A percentile compares a stretch with the other conserved stretches of the same genome.
These are phyloP conservation scores for Atta cephalotes DNA, from an alignment of 1,140 invertebrate genomes.

Conservation along the genomic window DNA sequence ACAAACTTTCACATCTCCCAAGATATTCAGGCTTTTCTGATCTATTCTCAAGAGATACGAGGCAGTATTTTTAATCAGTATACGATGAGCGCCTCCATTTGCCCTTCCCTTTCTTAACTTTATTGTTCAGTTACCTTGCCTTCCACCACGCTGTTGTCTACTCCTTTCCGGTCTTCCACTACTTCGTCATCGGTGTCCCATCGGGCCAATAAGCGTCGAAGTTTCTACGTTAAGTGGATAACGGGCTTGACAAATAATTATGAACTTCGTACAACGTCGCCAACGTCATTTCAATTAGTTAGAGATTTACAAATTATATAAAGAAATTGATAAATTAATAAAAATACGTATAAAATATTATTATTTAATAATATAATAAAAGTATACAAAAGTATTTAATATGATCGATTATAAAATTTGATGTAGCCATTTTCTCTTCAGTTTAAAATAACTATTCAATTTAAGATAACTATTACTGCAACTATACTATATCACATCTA, in stretches of 20 bases:
- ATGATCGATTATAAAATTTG: conserved; percentile 8
- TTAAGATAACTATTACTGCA: too few relatives aligned
- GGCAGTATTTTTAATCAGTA: conserved; percentile 64
- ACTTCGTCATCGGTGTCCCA: conserved; percentile 51
- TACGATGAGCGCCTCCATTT: conserved; percentile 54
- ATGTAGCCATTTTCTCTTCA: not conserved
- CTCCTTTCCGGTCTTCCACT: conserved; percentile 30
- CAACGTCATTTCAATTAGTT: conserved; percentile 31
- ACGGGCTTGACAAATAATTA: conserved; percentile 64
- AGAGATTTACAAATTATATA: conserved; percentile 40
- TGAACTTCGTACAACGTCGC: conserved; percentile 31
- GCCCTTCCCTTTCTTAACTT: conserved; percentile 55
- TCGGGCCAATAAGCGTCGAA: conserved; percentile 58
- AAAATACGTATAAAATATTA: not conserved
- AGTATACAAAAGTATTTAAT: conserved; percentile 11
- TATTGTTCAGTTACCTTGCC: conserved; percentile 28
- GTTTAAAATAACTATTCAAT: not conserved
- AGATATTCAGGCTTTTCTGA: conserved; percentile 58
- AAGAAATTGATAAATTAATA: conserved; percentile 24
- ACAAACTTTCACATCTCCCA: conserved; percentile 48
- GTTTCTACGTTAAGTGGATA: conserved; percentile 59
- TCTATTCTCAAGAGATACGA: conserved; percentile 55
- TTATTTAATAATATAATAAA: conserved; percentile 29
- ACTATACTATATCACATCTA: not conserved
- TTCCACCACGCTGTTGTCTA: conserved; percentile 31